These are phyloP conservation scores for Trimorus sp. DNA, from an alignment of 2,888 invertebrate genomes.

Conservation along the genomic window DNA sequence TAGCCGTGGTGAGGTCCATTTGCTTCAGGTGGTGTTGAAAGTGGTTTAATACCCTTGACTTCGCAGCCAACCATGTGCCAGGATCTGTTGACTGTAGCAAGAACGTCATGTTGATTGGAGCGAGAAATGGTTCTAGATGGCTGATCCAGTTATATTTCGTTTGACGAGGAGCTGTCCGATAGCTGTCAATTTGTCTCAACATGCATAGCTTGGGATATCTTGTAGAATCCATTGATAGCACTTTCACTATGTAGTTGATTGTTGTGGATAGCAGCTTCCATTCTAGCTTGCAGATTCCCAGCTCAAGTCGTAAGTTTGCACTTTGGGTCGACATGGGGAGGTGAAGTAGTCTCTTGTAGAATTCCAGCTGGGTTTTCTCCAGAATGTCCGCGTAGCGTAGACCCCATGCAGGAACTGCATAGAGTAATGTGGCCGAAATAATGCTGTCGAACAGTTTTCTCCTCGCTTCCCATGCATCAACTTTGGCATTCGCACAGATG, in stretches of 20 bases:
- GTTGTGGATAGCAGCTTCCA: too few relatives aligned
- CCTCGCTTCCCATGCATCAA: background rate
- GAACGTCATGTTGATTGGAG: background rate
- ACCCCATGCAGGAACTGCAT: background rate
- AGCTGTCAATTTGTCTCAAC: background rate
- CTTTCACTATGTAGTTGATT: background rate
- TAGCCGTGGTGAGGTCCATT: too few relatives aligned
- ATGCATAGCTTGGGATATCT: slow-evolving; percentile 8
- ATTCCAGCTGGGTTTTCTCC: background rate
- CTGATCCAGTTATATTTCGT: slow-evolving; percentile 9
- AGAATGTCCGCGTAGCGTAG: background rate
- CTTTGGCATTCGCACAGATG: slow-evolving; percentile 8
- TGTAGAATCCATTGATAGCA: background rate
- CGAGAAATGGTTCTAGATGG: background rate
- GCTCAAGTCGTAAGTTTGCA: too few relatives aligned
- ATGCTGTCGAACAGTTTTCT: background rate
- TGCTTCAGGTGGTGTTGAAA: too few relatives aligned
- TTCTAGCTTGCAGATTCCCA: too few relatives aligned
- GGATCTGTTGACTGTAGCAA: background rate
- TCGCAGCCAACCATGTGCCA: too few relatives aligned
- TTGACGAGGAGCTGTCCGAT: background rate
- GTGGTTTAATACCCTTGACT: too few relatives aligned
- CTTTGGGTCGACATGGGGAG: background rate
- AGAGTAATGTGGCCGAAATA: background rate
- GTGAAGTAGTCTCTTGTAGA: background rate